A percentile compares a stretch with the other conserved stretches of the same genome.
Evolutionary conservation across 2,888 invertebrate genomes (phyloP).

Genomic region (Anaspis maculata): DNA sequence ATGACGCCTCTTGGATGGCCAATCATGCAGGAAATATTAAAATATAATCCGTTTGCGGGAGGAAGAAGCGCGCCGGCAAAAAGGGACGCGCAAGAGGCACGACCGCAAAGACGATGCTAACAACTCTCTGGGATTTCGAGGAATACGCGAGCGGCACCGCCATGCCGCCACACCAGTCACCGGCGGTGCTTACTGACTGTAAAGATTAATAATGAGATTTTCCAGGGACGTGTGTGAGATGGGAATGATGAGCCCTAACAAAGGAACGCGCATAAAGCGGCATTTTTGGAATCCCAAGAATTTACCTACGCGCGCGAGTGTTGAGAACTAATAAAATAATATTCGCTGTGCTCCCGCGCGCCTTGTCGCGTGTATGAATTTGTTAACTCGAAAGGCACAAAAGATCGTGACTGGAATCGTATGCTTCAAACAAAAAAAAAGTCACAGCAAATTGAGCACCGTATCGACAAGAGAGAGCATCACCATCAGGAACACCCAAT

Average conservation of each 20-base stretch:
- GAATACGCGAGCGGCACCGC: too few relatives aligned
- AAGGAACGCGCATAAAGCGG: slow-evolving; percentile 25
- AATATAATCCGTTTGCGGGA: too few relatives aligned
- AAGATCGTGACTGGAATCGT: too few relatives aligned
- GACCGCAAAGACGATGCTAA: slow-evolving; percentile 30
- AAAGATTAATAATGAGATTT: slow-evolving; percentile 42
- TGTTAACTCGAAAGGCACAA: too few relatives aligned
- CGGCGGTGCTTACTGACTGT: slow-evolving; percentile 36
- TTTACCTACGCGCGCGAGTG: slow-evolving; percentile 2
- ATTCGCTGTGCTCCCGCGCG: slow-evolving; percentile 25
- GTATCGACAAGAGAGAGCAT: too few relatives aligned
- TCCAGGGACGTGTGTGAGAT: slow-evolving; percentile 37
- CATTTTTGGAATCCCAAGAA: slow-evolving; percentile 7
- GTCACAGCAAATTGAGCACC: too few relatives aligned
- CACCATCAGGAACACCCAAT: too few relatives aligned
- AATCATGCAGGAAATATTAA: slow-evolving; percentile 24
- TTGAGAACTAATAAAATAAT: slow-evolving; percentile 36
- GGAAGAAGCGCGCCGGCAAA: too few relatives aligned
- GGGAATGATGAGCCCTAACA: slow-evolving; percentile 36
- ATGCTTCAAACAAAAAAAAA: too few relatives aligned
- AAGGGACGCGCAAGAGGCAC: slow-evolving; percentile 19
- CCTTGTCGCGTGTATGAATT: slow-evolving; percentile 29
- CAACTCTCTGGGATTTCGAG: slow-evolving; percentile 33
- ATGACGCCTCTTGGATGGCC: slow-evolving; percentile 15
- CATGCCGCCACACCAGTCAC: too few relatives aligned